Evolutionary conservation across 1,140 invertebrate genomes (phyloP).

Genomic region (Trichonephila clavata): DNA sequence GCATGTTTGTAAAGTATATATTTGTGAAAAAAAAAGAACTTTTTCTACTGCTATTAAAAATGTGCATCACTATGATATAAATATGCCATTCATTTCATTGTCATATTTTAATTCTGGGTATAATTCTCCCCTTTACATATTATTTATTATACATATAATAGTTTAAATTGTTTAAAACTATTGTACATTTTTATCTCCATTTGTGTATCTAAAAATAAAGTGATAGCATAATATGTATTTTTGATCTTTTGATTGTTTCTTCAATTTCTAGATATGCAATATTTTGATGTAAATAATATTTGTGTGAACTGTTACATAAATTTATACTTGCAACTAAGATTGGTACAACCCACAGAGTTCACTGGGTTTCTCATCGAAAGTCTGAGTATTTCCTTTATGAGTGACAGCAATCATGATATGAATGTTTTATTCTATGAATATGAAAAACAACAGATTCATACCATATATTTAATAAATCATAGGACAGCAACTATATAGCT

Average conservation of each 20-base stretch:
- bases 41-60: slow-evolving; percentile 74
- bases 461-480: no score
- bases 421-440: no score
- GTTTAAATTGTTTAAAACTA: slow-evolving; percentile 59
- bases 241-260: slow-evolving; percentile 1
- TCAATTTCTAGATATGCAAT: no score
- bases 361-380: no score
- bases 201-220: slow-evolving; percentile 66
- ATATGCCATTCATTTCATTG: slow-evolving; percentile 60
- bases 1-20: slow-evolving; percentile 77
- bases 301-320: no score
- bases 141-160: slow-evolving; percentile 69
- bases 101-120: slow-evolving; percentile 64
- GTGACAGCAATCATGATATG: no score
- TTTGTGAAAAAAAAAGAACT: slow-evolving; percentile 68
- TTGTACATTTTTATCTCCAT: slow-evolving; percentile 69
- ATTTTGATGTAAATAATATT: no score
- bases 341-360: no score
- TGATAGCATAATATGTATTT: slow-evolving; percentile 58
- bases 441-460: no score
- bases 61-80: slow-evolving; percentile 70
- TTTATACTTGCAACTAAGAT: no score
- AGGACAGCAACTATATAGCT: no score
- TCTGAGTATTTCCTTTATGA: no score
- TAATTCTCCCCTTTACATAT: slow-evolving; percentile 59